Evolutionary conservation across 2,113 vertebrate species (phyloP).

Genomic region (Pseudolaguvia tuberculata): DNA sequence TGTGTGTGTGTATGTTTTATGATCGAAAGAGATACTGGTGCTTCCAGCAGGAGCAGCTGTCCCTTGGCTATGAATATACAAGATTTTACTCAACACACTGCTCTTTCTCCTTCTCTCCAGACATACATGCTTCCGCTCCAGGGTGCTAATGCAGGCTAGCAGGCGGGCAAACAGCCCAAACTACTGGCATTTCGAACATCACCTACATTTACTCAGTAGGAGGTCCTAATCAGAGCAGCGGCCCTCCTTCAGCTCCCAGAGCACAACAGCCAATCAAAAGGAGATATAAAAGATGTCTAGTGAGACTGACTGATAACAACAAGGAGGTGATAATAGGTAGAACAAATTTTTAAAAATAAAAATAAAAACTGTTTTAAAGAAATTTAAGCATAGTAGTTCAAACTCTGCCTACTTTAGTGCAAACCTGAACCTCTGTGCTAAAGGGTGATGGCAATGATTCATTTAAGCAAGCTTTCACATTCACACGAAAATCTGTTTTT

Average conservation of each 20-base stretch:
- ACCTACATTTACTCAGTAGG: conserved; percentile 78
- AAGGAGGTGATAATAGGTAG: neutral
- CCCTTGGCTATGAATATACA: conserved; percentile 76
- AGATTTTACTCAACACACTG: conserved; percentile 46
- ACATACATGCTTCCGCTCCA: conserved; percentile 66
- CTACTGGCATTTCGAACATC: conserved; percentile 67
- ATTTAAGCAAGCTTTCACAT: conserved; percentile 68
- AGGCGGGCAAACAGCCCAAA: conserved; percentile 68
- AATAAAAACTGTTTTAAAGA: no score
- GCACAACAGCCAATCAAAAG: conserved; percentile 69
- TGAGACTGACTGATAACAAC: neutral
- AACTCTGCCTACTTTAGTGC: conserved; percentile 77
- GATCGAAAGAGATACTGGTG: conserved; percentile 63
- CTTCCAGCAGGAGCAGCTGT: conserved; percentile 64
- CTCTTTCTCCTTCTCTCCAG: conserved; percentile 62
- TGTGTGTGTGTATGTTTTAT: conserved; percentile 54
- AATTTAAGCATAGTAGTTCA: no score
- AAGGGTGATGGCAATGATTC: conserved; percentile 76
- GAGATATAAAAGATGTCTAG: conserved; percentile 21
- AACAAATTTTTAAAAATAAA: no score
- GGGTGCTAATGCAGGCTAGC: conserved; percentile 73
- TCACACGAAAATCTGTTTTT: no score
- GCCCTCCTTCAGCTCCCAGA: conserved; percentile 47
- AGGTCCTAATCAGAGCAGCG: conserved; percentile 66
- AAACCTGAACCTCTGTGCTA: neutral